Base-by-base conservation (phyloP, 1,140 invertebrate species). In the Muscidifurax raptorellus region DNA sequence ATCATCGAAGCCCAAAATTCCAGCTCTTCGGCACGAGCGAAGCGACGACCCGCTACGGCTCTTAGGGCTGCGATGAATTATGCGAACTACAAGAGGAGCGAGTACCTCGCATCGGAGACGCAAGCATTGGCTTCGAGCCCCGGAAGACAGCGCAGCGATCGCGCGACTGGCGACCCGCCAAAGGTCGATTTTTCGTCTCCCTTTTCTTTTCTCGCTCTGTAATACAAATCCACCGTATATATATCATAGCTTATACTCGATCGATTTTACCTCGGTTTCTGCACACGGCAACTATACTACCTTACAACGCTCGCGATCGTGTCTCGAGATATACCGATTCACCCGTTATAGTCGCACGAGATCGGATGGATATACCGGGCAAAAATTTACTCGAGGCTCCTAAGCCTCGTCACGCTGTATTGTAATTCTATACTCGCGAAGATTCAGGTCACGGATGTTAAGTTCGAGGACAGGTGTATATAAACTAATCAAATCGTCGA, bases 121-220 rank as follows among this genome's bases (percentile, higher is more conserved):
- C 1, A n/a, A 25, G 25, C 27, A 69, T 66, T n/a, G 18, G 66
- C 27, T 22, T n/a, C 3, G n/a, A 10, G 72, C 72, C 40, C 72
- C 72, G 72, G 40, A 75, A 75, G 72, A 75, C 2, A 59, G 44
- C 7, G 3, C 1, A 40, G 77, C 44, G 13, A 52, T 7, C 47
- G 66, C 36, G 15, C 4, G 64, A 7, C 30, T 83, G 75, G 75
- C 64, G 5, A 12, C 15, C 9, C 2, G 40, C 75, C 74, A 83
- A 78, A 83, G 82, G 64, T 83, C 27, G 66, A 69, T 25, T 52
- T 69, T 77, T 83, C 79, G 40, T 30, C 15, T 78, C 83, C 85
- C 78, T 71, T 66, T 59, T 59, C 67, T 79, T 76, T 28, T 59
- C 67, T 64, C 80, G n/a, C n/a, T n/a, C n/a, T n/a, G n/a, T n/a